A percentile compares a stretch with the other conserved stretches of the same genome.
Evolutionary conservation across 2,888 invertebrate genomes (phyloP).

Genomic region (Lysandra bellargus): DNA sequence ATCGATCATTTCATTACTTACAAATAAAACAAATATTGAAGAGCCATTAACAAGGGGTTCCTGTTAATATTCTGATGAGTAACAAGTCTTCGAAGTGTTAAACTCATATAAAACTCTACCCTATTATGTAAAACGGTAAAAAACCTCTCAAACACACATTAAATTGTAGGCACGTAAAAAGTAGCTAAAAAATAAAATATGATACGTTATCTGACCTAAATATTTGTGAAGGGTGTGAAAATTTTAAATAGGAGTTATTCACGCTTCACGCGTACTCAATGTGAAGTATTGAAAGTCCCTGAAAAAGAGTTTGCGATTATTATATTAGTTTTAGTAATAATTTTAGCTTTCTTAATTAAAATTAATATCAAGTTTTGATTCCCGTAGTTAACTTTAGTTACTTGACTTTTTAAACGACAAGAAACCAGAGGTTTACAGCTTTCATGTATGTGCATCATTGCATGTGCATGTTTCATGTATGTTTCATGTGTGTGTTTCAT

Average conservation of each 20-base stretch:
- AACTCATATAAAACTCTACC: no score
- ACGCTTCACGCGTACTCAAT: not conserved
- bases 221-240: slow-evolving; percentile 4
- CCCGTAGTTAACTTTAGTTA: not conserved
- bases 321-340: not conserved
- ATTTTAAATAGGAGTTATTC: not conserved
- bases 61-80: no score
- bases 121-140: not conserved
- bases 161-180: slow-evolving; percentile 1
- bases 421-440: no score
- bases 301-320: not conserved
- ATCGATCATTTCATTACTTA: no score
- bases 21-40: no score
- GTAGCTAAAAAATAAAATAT: not conserved
- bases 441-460: no score
- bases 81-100: no score
- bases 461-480: no score
- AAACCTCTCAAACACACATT: not conserved
- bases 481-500: no score
- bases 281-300: not conserved
- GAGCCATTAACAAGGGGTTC: no score
- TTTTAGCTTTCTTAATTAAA: not conserved
- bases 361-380: not conserved
- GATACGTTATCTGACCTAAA: not conserved
- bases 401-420: not conserved